Evolutionary conservation across 2,113 vertebrate species (phyloP), one percentile per base, ranked within the genome.

Genomic region (Cnemophilus loriae): DNA sequence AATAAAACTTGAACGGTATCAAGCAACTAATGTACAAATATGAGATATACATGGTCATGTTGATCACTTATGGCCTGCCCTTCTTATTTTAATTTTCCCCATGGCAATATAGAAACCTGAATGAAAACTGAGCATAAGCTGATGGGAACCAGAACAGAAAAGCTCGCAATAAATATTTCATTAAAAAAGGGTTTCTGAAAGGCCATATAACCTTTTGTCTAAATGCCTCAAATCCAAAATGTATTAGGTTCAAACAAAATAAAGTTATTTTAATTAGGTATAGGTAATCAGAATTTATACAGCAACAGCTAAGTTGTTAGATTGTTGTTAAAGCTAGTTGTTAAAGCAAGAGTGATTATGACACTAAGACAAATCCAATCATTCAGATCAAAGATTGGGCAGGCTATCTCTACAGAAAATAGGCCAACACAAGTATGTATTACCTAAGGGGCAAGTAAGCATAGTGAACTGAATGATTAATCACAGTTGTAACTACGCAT

Each of bases 1-100:
- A 93, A 95, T 94, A 96, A 95, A 94, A 93, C 35, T 61, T 70
- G 52, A 96, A 92, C 17, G 64, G 49, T 84, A 84, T 70, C 73
- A 88, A 86, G 60, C 33, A 86, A 50, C 71, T 73, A 69, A 88
- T 59, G 39, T 81, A 90, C 52, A 80, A 90, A 92, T 90, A 84
- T 87, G 75, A 93, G 79, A 78, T 81, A 84, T 49, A 95, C 52
- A 64, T 59, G 41, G 85, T 50, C 68, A 56, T 52, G 59, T 60
- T 90, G 76, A 90, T 59, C 65, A 96, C 76, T 77, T 92, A 88
- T 5, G 18, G 60, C 4, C n/a, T 95, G 76, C 71, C 60, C 60
- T 93, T 95, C 77, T 87, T 92, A 90, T 87, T 96, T 95, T 84
- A 93, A 95, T 96, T 96, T 96, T 96, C 41, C n/a, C 64, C 75